Evolutionary conservation across 1,140 invertebrate species (phyloP).

Genomic region (Centruroides vittatus): DNA sequence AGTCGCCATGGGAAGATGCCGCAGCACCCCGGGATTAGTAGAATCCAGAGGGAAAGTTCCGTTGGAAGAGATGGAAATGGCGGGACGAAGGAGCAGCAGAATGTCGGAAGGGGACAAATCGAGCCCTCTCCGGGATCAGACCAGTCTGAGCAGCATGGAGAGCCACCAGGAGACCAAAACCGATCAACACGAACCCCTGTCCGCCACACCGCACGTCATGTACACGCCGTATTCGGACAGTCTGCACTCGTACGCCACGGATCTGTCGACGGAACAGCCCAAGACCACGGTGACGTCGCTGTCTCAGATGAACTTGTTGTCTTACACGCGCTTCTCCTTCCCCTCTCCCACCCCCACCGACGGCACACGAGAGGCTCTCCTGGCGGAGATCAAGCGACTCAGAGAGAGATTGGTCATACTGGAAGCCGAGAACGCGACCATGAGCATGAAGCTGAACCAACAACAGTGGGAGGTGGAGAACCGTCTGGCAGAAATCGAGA

Average conservation of each 20-base stretch:
- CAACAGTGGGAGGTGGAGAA: conserved; percentile 93
- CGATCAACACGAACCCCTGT: neutral
- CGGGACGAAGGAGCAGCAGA: conserved; percentile 1
- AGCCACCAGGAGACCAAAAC: neutral
- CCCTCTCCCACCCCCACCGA: neutral
- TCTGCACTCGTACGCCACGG: neutral
- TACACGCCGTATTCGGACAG: neutral
- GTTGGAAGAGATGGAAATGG: conserved; percentile 46
- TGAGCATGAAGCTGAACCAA: conserved; percentile 81
- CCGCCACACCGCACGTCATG: neutral
- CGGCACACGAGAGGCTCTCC: conserved; percentile 51
- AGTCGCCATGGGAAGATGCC: conserved; percentile 86
- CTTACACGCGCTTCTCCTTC: neutral
- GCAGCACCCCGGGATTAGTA: conserved; percentile 24
- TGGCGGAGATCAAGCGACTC: conserved; percentile 80
- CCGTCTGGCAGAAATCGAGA: conserved; percentile 86
- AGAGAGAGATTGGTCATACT: conserved; percentile 73
- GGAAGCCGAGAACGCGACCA: conserved; percentile 81
- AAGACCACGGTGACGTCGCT: too few species aligned
- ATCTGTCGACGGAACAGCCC: neutral
- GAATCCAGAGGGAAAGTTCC: conserved; percentile 51
- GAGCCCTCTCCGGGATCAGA: neutral
- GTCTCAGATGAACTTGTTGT: neutral
- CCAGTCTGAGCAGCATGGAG: neutral
- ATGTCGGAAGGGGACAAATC: neutral